These are phyloP conservation scores for Amphimedon queenslandica DNA, from an alignment of 37 sponge, comb jelly and placozoan species.

Conservation along the genomic window DNA sequence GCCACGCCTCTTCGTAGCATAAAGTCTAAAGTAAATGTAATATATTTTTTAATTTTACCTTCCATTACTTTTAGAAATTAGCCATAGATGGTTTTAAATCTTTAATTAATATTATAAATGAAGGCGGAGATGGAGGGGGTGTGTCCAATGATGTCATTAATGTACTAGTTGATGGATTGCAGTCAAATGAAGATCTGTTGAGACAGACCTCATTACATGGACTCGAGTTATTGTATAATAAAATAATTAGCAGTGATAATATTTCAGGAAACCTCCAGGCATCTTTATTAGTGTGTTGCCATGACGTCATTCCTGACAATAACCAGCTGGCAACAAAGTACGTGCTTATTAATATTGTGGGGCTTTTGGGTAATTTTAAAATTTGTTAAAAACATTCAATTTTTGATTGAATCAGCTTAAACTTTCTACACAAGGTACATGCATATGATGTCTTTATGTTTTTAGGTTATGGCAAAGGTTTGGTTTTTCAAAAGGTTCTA, in stretches of 20 bases:
- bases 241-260: no score
- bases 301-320: constrained; percentile 43
- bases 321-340: constrained; percentile 37
- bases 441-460: neutral
- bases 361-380: neutral
- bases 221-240: no score
- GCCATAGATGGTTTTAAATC: constrained; percentile 5
- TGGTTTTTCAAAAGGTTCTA: constrained; percentile 11
- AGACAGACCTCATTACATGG: constrained; percentile 22
- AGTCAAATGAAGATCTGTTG: constrained; percentile 13
- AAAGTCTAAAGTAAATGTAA: constrained; percentile 10
- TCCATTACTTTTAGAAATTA: neutral
- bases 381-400: no score
- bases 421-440: neutral
- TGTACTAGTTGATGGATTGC: constrained; percentile 10
- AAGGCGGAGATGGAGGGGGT: constrained; percentile 5
- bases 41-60: neutral
- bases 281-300: constrained; percentile 22
- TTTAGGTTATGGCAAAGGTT: constrained; percentile 55
- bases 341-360: neutral
- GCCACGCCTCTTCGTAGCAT: neutral
- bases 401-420: no score
- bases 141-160: neutral
- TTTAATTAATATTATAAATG: neutral
- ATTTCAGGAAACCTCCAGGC: constrained; percentile 21